Evolutionary conservation across 2,113 vertebrate genomes (phyloP).

Genomic region (Silurus meridionalis): DNA sequence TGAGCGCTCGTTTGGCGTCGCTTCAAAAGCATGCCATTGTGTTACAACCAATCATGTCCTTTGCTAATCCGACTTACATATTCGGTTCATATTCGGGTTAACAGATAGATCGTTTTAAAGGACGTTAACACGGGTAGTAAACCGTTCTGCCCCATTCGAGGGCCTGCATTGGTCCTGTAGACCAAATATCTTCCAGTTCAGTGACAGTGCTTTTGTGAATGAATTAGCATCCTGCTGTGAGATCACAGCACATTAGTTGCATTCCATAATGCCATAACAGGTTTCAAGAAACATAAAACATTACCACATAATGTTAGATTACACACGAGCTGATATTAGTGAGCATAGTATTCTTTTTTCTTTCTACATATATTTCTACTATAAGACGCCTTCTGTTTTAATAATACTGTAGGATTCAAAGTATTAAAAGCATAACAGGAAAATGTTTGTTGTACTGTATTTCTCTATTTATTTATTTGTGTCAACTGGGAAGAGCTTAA

Average conservation of each 20-base stretch:
- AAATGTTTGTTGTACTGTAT: background rate
- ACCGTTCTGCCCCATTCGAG: background rate
- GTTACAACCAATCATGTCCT: constrained; percentile 5
- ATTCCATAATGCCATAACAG: background rate
- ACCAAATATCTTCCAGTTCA: constrained; percentile 66
- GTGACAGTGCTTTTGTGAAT: constrained; percentile 58
- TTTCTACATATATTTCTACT: background rate
- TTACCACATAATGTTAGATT: background rate
- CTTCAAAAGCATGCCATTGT: constrained; percentile 11
- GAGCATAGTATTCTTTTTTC: background rate
- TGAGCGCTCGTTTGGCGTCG: background rate
- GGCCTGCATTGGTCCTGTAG: constrained; percentile 50
- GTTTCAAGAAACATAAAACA: background rate
- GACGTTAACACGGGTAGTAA: constrained; percentile 23
- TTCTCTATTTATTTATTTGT: background rate
- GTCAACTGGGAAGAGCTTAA: background rate
- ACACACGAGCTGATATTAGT: background rate
- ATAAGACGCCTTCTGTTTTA: background rate
- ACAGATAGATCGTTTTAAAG: background rate
- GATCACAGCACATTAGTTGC: constrained; percentile 25
- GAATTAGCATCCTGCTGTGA: constrained; percentile 49
- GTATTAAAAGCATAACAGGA: background rate
- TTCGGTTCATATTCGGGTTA: background rate
- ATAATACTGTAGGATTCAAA: background rate
- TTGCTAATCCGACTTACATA: background rate